Conservation (phyloP, 2,797 vertebrate genomes). For the Synanceia verrucosa region DNA sequence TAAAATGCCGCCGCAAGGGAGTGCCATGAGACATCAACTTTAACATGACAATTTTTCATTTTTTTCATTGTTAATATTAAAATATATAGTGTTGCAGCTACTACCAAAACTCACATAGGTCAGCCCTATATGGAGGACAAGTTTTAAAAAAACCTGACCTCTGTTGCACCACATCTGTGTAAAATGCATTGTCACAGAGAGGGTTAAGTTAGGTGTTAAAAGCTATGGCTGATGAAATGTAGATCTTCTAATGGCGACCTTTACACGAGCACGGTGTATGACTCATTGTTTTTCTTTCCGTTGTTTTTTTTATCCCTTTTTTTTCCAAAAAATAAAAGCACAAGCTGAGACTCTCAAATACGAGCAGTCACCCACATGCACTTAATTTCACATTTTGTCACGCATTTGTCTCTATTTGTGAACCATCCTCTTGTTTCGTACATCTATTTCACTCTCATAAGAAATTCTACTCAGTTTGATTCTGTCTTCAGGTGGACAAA, state of each 20-base stretch:
- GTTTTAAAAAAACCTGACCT: background rate
- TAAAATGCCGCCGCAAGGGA: too few species aligned
- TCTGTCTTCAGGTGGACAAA: background rate
- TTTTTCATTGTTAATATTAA: background rate
- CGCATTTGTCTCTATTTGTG: background rate
- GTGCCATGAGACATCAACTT: too few species aligned
- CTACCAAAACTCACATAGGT: background rate
- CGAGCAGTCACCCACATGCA: background rate
- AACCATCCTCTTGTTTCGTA: background rate
- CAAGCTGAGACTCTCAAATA: background rate
- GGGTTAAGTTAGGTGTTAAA: background rate
- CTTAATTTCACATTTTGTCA: too few species aligned
- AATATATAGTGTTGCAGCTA: background rate
- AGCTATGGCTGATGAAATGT: conserved; percentile 8
- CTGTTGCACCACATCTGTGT: background rate
- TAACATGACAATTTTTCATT: background rate
- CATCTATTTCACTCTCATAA: conserved; percentile 7
- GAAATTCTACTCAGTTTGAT: background rate
- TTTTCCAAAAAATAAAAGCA: background rate
- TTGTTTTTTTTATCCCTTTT: conserved; percentile 20
- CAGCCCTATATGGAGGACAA: background rate
- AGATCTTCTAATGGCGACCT: conserved; percentile 19
- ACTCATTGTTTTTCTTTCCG: conserved; percentile 33
- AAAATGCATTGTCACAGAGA: background rate
- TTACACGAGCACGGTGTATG: conserved; percentile 14